A percentile compares a stretch with the other conserved stretches of the same genome.
Conservation (phyloP, 2,888 invertebrate species). For the Drosophila nr. fundita region DNA sequence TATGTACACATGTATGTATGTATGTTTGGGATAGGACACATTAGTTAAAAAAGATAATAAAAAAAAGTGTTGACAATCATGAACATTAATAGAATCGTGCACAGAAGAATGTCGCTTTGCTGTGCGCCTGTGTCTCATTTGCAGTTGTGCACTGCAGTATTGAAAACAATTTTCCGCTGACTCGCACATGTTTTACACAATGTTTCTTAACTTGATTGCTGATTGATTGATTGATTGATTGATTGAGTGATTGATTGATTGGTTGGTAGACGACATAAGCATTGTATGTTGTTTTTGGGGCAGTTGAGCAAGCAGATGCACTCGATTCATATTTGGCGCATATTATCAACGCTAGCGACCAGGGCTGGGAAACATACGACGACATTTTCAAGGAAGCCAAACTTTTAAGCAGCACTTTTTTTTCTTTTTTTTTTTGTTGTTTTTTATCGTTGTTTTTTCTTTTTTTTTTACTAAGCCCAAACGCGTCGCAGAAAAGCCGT, state of each 20-base stretch:
- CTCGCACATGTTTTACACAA: constrained; percentile 6
- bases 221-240: not conserved
- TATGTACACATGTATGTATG: not conserved
- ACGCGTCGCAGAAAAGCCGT: constrained; percentile 20
- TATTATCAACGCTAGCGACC: constrained; percentile 2
- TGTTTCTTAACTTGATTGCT: not conserved
- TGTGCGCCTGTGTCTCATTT: not conserved
- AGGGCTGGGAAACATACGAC: not conserved
- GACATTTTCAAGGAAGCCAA: not conserved
- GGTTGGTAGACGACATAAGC: not conserved
- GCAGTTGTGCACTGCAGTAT: not conserved
- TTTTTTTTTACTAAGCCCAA: constrained; percentile 14
- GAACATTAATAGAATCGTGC: not conserved
- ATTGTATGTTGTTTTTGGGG: constrained; percentile 1
- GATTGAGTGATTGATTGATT: not conserved
- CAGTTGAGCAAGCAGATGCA: constrained; percentile 52
- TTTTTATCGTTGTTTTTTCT: not conserved
- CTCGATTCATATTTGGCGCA: constrained; percentile 13
- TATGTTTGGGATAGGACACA: constrained; percentile 2
- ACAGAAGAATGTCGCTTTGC: not conserved
- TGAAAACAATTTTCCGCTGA: constrained; percentile 5
- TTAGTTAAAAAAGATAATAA: not conserved
- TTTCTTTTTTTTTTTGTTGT: not conserved
- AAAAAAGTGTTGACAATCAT: not conserved
- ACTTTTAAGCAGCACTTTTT: constrained; percentile 13